A percentile compares a stretch with the other conserved stretches of the same genome.
phyloP scores from a whole-genome alignment of 2,797 vertebrate species.

The Kryptolebias ocellatus region DNA sequence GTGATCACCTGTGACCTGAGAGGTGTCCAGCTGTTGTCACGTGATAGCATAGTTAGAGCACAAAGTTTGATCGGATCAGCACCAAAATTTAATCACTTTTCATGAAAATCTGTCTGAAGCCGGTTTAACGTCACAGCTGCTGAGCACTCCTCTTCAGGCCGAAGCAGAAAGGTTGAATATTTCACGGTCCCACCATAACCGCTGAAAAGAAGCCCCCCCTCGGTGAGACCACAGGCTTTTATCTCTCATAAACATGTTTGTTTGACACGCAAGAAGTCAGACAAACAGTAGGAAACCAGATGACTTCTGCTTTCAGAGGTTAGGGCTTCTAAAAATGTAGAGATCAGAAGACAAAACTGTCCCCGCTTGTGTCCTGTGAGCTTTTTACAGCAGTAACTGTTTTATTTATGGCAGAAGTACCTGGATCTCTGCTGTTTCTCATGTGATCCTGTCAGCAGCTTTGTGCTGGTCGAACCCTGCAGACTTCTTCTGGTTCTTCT shows the following conservation, averaged over 20 bases:
- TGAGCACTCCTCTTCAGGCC: neutral
- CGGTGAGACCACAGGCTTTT: slow-evolving; percentile 1
- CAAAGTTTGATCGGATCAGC: too few species aligned
- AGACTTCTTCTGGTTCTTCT: neutral
- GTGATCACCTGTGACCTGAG: too few species aligned
- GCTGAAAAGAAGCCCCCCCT: neutral
- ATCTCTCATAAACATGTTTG: slow-evolving; percentile 18
- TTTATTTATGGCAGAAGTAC: too few species aligned
- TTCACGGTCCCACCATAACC: neutral
- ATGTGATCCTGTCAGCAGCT: too few species aligned
- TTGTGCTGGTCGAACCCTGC: neutral
- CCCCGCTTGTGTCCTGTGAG: slow-evolving; percentile 6
- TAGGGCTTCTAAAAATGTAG: neutral
- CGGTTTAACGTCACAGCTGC: neutral
- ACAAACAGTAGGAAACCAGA: slow-evolving; percentile 33
- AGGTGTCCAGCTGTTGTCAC: too few species aligned
- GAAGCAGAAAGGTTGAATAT: neutral
- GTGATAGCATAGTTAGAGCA: too few species aligned
- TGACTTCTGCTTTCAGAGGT: slow-evolving; percentile 63
- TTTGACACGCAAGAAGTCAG: neutral
- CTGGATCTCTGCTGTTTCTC: too few species aligned
- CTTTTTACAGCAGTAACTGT: neutral
- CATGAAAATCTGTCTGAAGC: too few species aligned
- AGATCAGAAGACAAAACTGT: too few species aligned
- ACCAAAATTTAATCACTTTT: too few species aligned